Percentiles rank a stretch among this genome's conserved stretches.
These are phyloP conservation scores for Hippocampus kuda DNA, from an alignment of 2,797 vertebrate species.

Conservation along the genomic window DNA sequence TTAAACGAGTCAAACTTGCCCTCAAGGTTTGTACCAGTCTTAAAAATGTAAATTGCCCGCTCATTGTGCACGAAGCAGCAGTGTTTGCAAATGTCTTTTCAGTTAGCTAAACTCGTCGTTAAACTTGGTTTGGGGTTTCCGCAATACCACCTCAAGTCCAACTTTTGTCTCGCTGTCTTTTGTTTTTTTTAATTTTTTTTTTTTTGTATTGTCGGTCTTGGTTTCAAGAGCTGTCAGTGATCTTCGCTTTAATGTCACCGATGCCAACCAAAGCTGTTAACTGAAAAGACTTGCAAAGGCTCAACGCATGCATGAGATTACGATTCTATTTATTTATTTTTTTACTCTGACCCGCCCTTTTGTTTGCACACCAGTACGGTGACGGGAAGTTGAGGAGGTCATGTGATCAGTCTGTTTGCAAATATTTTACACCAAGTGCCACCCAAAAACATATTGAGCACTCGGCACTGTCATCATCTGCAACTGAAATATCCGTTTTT, in stretches of 20 bases:
- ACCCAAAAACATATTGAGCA: no score
- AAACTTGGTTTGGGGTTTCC: conserved; percentile 8
- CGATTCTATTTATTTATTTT: conserved; percentile 3
- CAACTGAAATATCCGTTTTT: no score
- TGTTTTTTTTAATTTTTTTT: no score
- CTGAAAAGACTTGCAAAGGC: conserved; percentile 80
- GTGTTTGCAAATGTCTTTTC: conserved; percentile 79
- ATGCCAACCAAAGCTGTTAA: conserved; percentile 53
- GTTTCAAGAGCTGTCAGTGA: no score
- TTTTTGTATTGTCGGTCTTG: no score
- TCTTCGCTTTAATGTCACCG: not conserved
- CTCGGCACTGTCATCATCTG: no score
- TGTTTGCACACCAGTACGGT: conserved; percentile 50
- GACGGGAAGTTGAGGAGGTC: conserved; percentile 18
- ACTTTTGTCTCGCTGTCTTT: conserved; percentile 15
- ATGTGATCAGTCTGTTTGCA: not conserved
- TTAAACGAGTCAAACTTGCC: conserved; percentile 99
- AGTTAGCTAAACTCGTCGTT: conserved; percentile 64
- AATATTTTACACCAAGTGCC: not conserved
- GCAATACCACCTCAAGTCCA: conserved; percentile 21
- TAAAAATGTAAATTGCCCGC: conserved; percentile 65
- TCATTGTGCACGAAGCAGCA: conserved; percentile 68
- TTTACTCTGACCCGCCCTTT: conserved; percentile 50
- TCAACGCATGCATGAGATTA: conserved; percentile 68
- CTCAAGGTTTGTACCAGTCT: conserved; percentile 98